Conservation (phyloP, 2,888 invertebrate genomes). For the Cheilosia urbana region DNA sequence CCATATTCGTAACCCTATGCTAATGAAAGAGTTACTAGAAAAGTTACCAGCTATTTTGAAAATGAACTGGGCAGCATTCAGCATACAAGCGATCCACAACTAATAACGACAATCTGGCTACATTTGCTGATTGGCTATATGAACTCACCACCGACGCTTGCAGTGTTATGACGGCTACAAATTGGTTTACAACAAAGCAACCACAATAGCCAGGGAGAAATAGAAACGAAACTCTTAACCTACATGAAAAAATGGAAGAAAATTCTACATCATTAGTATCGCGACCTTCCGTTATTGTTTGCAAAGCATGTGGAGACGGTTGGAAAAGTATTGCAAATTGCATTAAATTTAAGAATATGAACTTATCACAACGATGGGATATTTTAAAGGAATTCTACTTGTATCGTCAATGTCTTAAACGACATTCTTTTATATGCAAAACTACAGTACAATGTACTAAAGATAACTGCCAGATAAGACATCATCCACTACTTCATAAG, state of each 20-base stretch:
- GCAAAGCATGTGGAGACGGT: too few relatives aligned
- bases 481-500: conserved; percentile 33
- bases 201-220: too few relatives aligned
- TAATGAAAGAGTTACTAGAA: neutral
- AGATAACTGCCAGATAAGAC: neutral
- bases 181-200: too few relatives aligned
- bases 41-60: neutral
- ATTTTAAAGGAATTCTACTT: neutral
- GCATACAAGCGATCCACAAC: neutral
- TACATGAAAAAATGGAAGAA: too few relatives aligned
- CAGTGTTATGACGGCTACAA: neutral
- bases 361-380: neutral
- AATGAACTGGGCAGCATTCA: conserved; percentile 7
- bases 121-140: neutral
- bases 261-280: too few relatives aligned
- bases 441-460: neutral
- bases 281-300: too few relatives aligned
- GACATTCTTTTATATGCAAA: neutral
- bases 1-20: conserved; percentile 14
- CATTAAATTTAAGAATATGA: conserved; percentile 1
- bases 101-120: neutral
- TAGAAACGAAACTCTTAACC: too few relatives aligned
- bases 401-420: conserved; percentile 18
- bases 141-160: too few relatives aligned
- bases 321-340: neutral